phyloP scores from a whole-genome alignment of 2,888 invertebrate species.

The Yponomeuta plumbellus region DNA sequence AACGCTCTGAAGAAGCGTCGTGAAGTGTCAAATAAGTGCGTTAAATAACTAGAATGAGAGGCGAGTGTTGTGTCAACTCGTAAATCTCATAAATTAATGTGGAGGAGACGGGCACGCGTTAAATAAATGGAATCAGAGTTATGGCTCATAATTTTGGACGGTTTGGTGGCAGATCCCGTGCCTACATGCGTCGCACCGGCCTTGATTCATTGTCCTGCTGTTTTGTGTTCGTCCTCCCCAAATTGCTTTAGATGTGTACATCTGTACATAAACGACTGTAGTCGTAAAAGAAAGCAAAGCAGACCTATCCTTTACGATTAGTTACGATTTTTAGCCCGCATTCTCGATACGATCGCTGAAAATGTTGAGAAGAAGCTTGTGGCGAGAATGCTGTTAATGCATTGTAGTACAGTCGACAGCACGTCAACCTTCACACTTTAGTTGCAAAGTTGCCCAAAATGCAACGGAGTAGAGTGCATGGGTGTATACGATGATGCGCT shows the following conservation, averaged over 20 bases:
- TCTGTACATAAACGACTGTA: too few species aligned
- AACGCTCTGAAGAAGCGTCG: constrained; percentile 51
- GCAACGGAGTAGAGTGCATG: too few species aligned
- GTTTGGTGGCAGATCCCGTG: constrained; percentile 14
- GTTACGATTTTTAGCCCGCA: too few species aligned
- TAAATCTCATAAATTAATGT: constrained; percentile 74
- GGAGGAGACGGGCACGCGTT: constrained; percentile 53
- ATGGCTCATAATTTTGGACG: constrained; percentile 60
- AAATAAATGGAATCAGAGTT: constrained; percentile 71
- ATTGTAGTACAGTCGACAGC: too few species aligned
- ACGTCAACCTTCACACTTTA: too few species aligned
- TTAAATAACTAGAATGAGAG: constrained; percentile 64
- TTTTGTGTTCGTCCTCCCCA: neutral
- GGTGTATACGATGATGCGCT: too few species aligned
- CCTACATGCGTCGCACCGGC: constrained; percentile 1
- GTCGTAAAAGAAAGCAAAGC: too few species aligned
- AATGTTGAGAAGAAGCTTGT: too few species aligned
- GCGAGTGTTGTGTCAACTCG: constrained; percentile 60
- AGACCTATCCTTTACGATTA: too few species aligned
- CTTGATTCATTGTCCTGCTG: constrained; percentile 11
- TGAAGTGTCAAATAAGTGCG: constrained; percentile 64
- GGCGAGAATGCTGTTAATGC: too few species aligned
- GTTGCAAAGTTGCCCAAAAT: too few species aligned
- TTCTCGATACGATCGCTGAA: too few species aligned
- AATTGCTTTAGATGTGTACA: neutral